These are phyloP conservation scores for Chaitophorus viminalis DNA, from an alignment of 2,888 invertebrate species.

Conservation along the genomic window DNA sequence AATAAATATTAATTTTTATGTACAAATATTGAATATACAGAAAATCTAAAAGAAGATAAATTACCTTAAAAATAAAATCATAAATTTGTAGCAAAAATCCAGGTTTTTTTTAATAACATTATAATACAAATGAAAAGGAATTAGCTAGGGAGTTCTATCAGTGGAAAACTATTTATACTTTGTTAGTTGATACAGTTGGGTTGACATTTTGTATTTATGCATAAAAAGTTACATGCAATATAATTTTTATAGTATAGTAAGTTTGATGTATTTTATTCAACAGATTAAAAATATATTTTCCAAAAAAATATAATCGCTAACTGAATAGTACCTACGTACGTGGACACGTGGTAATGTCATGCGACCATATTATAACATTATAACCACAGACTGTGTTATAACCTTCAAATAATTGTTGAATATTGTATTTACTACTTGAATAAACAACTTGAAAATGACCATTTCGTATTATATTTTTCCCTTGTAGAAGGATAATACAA, in stretches of 20 bases:
- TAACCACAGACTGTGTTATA: not conserved
- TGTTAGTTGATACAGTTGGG: not conserved
- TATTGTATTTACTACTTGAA: too few species aligned
- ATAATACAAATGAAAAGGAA: too few species aligned
- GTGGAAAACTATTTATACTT: too few species aligned
- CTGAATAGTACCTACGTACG: too few species aligned
- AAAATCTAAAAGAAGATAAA: slow-evolving; percentile 5
- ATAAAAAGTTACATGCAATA: not conserved
- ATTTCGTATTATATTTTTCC: not conserved
- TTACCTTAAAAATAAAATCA: slow-evolving; percentile 9
- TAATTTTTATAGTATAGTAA: slow-evolving; percentile 1
- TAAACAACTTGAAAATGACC: slow-evolving; percentile 1
- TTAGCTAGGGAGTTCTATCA: too few species aligned
- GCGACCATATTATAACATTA: not conserved
- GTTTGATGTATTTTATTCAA: not conserved
- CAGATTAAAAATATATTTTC: too few species aligned
- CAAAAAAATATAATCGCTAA: too few species aligned
- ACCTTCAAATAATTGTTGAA: slow-evolving; percentile 24
- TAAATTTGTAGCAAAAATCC: not conserved
- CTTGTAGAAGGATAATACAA: not conserved
- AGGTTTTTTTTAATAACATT: not conserved
- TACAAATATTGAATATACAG: not conserved
- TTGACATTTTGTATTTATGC: too few species aligned
- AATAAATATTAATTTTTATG: not conserved
- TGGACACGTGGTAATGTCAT: not conserved